Base-by-base conservation (phyloP, 2,797 vertebrate species). In the Acridotheres tristis region DNA sequence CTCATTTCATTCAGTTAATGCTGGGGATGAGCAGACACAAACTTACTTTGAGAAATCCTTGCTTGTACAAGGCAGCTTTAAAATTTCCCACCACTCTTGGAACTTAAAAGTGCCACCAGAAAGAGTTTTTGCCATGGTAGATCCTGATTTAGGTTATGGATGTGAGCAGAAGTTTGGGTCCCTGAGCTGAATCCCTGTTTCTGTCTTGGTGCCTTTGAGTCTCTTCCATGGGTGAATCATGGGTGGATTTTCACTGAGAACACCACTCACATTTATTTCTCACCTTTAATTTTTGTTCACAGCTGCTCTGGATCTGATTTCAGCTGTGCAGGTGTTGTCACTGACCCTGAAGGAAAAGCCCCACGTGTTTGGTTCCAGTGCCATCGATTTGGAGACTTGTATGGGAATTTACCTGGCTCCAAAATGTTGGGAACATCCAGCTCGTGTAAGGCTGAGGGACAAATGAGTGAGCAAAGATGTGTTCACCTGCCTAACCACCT, bases 301-400 rank as follows among this genome's bases (percentile, higher is more conserved):
- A 50, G 54, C 26, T 26, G 32, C 8, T 88, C 42, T 62, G 59
- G 25, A 27, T 62, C 23, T 27, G n/a, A 40, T 75, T 86, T 51
- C 55, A 72, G 2, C 50, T 18, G 14, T 27, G 32, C 16, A 48
- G 10, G 40, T 92, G 16, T 16, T 67, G 74, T 45, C 34, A 47
- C 43, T 63, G 17, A 27, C n/a, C 38, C 25, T 65, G 48, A 43
- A 36, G 36, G 47, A 81, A 61, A 51, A 62, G 36, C 40, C 19
- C 11, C 19, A 25, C 0, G 0, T 16, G 10, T n/a, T 71, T 83
- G 54, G 3, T 45, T 81, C 27, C 57, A 54, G 50, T 61, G 25
- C 21, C 51, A 9, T 18, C 25, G 11, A 8, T 16, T 20, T 91
- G 54, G 30, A 50, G 30, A 29, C 22, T 67, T 62, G 3, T 18